These are phyloP conservation scores for Callyntrura sp. DNA, from an alignment of 2,888 invertebrate genomes.

Conservation along the genomic window DNA sequence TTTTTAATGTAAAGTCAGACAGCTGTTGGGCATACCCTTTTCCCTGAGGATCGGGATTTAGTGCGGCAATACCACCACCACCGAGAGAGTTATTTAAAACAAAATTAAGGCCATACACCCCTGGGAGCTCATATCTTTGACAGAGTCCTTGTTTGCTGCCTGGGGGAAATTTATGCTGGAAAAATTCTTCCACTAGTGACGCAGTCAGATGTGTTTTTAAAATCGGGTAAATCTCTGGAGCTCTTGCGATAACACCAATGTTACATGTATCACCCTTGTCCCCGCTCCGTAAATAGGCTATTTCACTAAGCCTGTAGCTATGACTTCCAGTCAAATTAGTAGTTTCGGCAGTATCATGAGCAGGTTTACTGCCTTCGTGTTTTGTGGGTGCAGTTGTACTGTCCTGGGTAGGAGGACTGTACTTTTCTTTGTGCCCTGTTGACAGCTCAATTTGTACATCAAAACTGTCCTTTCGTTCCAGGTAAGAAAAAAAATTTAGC, in stretches of 20 bases:
- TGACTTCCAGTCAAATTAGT: constrained; percentile 39
- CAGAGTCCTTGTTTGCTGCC: constrained; percentile 52
- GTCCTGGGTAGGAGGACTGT: background rate
- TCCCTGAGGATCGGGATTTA: constrained; percentile 86
- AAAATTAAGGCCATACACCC: constrained; percentile 86
- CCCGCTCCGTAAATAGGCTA: constrained; percentile 86
- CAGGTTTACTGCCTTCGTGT: background rate
- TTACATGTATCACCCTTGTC: constrained; percentile 87
- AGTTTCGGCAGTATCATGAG: background rate
- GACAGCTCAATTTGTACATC: constrained; percentile 84
- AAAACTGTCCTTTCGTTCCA: constrained; percentile 85
- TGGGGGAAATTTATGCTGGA: constrained; percentile 85
- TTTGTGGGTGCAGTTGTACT: background rate
- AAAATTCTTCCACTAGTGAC: constrained; percentile 85
- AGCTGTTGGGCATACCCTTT: constrained; percentile 68
- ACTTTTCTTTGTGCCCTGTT: constrained; percentile 82
- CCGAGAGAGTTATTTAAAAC: constrained; percentile 86
- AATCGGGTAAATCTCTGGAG: constrained; percentile 85
- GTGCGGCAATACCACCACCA: constrained; percentile 86
- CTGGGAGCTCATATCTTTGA: constrained; percentile 86
- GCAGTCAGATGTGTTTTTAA: constrained; percentile 85
- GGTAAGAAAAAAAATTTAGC: constrained; percentile 86
- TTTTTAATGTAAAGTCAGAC: constrained; percentile 67
- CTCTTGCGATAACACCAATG: constrained; percentile 86
- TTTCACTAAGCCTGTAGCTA: constrained; percentile 84